phyloP scores from a whole-genome alignment of 2,888 invertebrate species.

The Drosophila flavopinicola region DNA sequence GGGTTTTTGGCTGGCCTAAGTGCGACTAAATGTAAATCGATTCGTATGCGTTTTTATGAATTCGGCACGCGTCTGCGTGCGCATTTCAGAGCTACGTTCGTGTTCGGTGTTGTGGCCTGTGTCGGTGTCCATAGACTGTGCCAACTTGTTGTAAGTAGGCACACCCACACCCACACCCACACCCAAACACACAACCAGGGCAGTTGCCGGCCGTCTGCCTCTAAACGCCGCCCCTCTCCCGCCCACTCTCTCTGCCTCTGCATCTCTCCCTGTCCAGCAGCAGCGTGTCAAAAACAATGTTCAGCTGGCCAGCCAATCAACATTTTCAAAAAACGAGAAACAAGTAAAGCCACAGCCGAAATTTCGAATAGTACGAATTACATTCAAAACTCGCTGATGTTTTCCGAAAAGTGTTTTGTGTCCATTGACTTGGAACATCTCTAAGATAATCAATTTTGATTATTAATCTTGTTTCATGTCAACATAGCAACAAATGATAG shows the following conservation, averaged over 20 bases:
- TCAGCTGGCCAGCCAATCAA: conserved; percentile 45
- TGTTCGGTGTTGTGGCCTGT: too few relatives aligned
- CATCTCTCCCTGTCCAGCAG: too few relatives aligned
- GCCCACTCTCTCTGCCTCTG: background rate
- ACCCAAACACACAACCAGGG: conserved; percentile 14
- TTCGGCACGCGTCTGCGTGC: conserved; percentile 83
- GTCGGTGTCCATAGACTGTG: conserved; percentile 21
- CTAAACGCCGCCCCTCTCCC: background rate
- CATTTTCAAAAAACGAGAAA: too few relatives aligned
- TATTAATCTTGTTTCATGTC: too few relatives aligned
- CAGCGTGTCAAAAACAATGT: conserved; percentile 51
- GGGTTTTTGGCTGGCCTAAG: conserved; percentile 54
- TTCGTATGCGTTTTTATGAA: conserved; percentile 78
- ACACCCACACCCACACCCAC: conserved; percentile 26
- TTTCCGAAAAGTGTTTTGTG: background rate
- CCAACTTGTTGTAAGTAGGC: conserved; percentile 40
- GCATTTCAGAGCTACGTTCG: conserved; percentile 65
- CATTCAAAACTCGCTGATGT: background rate
- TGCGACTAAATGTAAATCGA: conserved; percentile 74
- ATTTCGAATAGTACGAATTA: too few relatives aligned
- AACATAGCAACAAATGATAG: too few relatives aligned
- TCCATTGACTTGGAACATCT: background rate
- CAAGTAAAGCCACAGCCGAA: too few relatives aligned
- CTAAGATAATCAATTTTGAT: too few relatives aligned
- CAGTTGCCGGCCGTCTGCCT: conserved; percentile 10